Base-by-base conservation (phyloP, 2,113 vertebrate genomes). In the Leucopsar rothschildi region DNA sequence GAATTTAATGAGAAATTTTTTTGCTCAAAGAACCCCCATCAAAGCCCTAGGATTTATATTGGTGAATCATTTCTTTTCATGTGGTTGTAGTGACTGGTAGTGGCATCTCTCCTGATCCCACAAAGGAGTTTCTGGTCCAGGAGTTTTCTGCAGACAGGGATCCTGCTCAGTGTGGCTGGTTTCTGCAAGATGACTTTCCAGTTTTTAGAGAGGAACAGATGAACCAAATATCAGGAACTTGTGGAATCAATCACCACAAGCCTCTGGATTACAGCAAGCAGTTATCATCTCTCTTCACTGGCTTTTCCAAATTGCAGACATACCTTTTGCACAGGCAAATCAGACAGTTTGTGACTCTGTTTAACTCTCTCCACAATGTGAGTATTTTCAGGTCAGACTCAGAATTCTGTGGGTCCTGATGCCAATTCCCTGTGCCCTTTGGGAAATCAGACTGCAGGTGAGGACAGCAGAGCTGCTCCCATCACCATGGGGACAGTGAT, bases 401-500 rank as follows among this genome's bases (percentile, higher is more conserved):
- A 33, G 37, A 40, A 33, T 71, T 60, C 10, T n/a, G 15, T 9
- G 12, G 6, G 7, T 84, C 15, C 28, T 65, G 60, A 45, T 50
- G 60, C 45, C n/a, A 52, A 5, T 53, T 61, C 61, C 37, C 22
- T 1, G 5, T 17, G 40, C 4, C 35, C 25, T 60, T 71, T 44
- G 21, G 49, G 53, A 71, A 76, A 44, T 15, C 6, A 9, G 37
- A 44, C 27, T 17, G 70, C 61, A 53, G 66, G 24, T 13, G 55
- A 42, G 33, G 40, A n/a, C 49, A 81, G 69, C 68, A 68, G 57
- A 24, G 64, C 80, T 76, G 69, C n/a, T 65, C 14, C 60, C 60
- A 13, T 44, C 82, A 5, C 49, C 2, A 0, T 5, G 2, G 39
- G 53, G 23, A 73, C 61, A 49, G 18, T 0, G 21, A 3, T 16